Percentiles rank a stretch among this genome's conserved stretches.
Evolutionary conservation across 2,797 vertebrate species (phyloP).

Genomic region (Australoheros facetus): DNA sequence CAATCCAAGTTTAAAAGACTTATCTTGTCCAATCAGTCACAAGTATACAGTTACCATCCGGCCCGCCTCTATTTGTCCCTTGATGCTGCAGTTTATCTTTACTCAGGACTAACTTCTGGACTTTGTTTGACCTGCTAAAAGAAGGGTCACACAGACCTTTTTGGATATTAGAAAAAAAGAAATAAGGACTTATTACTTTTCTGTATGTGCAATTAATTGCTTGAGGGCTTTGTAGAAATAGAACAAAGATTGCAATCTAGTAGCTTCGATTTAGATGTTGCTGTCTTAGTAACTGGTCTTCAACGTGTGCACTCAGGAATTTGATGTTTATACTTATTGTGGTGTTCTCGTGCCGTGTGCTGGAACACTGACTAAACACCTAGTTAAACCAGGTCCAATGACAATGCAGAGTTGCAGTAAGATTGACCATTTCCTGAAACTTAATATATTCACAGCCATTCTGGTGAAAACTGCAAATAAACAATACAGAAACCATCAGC

Average conservation of each 20-base stretch:
- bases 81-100: slow-evolving; percentile 31
- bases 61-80: slow-evolving; percentile 64
- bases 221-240: background rate
- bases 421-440: no score
- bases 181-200: background rate
- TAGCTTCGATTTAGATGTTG: background rate
- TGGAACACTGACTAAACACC: no score
- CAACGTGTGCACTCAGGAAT: slow-evolving; percentile 12
- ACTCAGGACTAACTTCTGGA: slow-evolving; percentile 39
- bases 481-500: no score
- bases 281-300: background rate
- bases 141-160: background rate
- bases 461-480: no score
- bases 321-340: background rate
- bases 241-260: background rate
- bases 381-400: no score
- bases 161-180: background rate
- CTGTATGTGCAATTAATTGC: accelerated
- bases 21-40: slow-evolving; percentile 66
- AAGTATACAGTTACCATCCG: slow-evolving; percentile 45
- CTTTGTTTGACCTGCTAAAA: slow-evolving; percentile 55
- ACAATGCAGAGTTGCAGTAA: no score
- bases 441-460: no score
- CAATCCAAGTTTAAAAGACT: slow-evolving; percentile 62
- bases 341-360: no score